phyloP scores from a whole-genome alignment of 2,888 invertebrate species.

The Eupeodes latifasciatus region DNA sequence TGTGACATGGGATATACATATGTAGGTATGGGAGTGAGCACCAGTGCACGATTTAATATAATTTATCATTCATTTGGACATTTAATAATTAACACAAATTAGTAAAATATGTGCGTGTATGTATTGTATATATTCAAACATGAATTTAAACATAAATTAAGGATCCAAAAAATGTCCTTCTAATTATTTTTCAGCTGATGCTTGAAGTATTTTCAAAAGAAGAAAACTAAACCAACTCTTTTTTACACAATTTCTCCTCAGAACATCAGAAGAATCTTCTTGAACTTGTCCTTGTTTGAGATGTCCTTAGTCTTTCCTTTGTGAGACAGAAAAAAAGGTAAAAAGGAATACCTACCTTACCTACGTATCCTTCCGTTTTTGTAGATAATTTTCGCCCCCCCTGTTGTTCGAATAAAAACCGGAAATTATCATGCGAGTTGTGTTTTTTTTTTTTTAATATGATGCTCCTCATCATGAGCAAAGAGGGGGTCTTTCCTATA shows the following conservation, averaged over 20 bases:
- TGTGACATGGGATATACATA: too few relatives aligned
- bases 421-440: constrained; percentile 52
- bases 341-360: constrained; percentile 14
- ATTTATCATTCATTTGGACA: constrained; percentile 33
- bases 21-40: neutral
- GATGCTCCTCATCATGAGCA: constrained; percentile 10
- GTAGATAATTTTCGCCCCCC: neutral
- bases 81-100: constrained; percentile 20
- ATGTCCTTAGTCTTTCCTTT: constrained; percentile 3
- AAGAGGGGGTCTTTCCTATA: neutral
- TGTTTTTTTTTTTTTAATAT: constrained; percentile 17
- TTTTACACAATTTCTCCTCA: neutral
- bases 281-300: constrained; percentile 63
- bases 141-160: neutral
- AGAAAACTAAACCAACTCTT: neutral
- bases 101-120: neutral
- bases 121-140: neutral
- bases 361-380: neutral
- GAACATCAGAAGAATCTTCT: constrained; percentile 9
- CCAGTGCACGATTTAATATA: neutral
- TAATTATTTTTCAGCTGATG: constrained; percentile 13
- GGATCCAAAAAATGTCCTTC: neutral
- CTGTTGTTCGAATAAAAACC: constrained; percentile 27
- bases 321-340: neutral
- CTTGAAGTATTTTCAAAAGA: neutral